These are phyloP conservation scores for Caenorhabditis afra DNA, from an alignment of 2,888 invertebrate genomes.

Conservation along the genomic window DNA sequence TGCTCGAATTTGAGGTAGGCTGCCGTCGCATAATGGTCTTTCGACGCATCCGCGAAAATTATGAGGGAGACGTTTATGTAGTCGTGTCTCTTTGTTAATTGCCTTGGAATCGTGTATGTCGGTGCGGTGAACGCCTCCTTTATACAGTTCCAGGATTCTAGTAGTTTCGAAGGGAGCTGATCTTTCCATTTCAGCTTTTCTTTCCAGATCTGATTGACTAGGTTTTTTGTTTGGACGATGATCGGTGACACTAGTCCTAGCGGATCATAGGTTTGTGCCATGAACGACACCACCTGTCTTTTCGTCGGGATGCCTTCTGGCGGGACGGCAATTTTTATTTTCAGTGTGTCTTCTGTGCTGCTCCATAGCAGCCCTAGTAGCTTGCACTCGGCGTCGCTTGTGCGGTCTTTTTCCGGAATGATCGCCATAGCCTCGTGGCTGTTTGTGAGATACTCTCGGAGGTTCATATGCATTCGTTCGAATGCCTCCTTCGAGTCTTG, in stretches of 20 bases:
- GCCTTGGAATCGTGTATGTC: not conserved
- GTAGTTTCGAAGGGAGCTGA: not conserved
- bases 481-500: not conserved
- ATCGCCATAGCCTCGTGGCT: not conserved
- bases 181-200: slow-evolving; percentile 11
- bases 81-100: not conserved
- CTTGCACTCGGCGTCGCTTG: not conserved
- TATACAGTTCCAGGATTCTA: not conserved
- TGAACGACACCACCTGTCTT: slow-evolving; percentile 7
- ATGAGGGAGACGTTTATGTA: not conserved
- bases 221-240: not conserved
- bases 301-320: not conserved
- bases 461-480: slow-evolving; percentile 13
- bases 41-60: slow-evolving; percentile 6
- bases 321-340: no score
- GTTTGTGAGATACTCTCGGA: slow-evolving; percentile 12
- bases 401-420: not conserved
- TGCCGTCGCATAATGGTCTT: not conserved
- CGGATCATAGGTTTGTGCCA: slow-evolving; percentile 25
- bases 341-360: not conserved
- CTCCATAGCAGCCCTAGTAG: slow-evolving; percentile 11
- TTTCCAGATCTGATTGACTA: slow-evolving; percentile 6
- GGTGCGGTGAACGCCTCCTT: not conserved
- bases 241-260: not conserved
- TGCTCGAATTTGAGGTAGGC: not conserved